Conservation (phyloP, 2,888 invertebrate genomes). For the Patella pellucida region DNA sequence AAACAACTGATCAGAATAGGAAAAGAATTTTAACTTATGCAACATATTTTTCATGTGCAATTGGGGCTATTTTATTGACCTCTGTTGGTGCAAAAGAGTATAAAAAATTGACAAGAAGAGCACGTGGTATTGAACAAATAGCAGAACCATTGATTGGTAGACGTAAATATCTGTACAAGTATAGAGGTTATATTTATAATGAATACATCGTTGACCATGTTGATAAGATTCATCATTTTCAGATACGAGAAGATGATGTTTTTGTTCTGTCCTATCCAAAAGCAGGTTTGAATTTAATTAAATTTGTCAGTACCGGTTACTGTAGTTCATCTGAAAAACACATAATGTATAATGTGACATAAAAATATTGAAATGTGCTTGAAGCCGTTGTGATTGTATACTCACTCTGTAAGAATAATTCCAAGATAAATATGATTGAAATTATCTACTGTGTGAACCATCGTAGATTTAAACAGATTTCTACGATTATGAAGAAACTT, state of each 20-base stretch:
- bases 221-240: constrained; percentile 74
- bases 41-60: neutral
- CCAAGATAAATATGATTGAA: too few species aligned
- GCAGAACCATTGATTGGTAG: neutral
- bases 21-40: too few species aligned
- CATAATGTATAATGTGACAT: too few species aligned
- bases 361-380: neutral
- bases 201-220: constrained; percentile 49
- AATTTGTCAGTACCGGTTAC: too few species aligned
- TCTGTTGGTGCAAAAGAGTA: neutral
- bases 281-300: constrained; percentile 77
- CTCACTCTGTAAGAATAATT: too few species aligned
- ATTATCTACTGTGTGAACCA: too few species aligned
- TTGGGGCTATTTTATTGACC: neutral
- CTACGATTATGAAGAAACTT: too few species aligned
- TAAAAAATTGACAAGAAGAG: neutral
- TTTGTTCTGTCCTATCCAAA: constrained; percentile 91
- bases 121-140: neutral
- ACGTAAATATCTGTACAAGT: constrained; percentile 37
- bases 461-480: too few species aligned
- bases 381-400: neutral
- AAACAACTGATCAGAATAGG: too few species aligned
- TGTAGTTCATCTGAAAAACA: too few species aligned
- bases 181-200: constrained; percentile 53
- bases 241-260: constrained; percentile 82